These are phyloP conservation scores for Aleadryas rufinucha DNA, from an alignment of 2,113 vertebrate species.

Conservation along the genomic window DNA sequence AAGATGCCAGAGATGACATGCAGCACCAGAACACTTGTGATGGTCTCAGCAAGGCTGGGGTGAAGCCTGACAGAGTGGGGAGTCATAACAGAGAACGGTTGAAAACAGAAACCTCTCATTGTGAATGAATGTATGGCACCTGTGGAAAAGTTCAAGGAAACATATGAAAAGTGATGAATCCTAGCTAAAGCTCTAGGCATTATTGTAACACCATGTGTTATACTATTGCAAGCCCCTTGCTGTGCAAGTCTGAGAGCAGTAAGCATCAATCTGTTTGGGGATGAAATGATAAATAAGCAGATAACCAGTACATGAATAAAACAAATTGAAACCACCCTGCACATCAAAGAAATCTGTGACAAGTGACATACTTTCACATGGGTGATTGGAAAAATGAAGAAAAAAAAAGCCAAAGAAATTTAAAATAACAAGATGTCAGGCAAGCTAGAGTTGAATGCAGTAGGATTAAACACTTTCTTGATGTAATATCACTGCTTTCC, in stretches of 20 bases:
- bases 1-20: neutral
- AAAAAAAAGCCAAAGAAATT: neutral
- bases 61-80: neutral
- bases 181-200: neutral
- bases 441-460: neutral
- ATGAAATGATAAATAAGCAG: constrained; percentile 1
- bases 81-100: neutral
- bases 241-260: neutral
- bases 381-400: neutral
- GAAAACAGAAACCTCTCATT: neutral
- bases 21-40: neutral
- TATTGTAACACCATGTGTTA: neutral
- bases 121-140: neutral
- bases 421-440: neutral
- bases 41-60: neutral
- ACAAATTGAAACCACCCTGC: neutral
- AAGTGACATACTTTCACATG: neutral
- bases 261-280: neutral
- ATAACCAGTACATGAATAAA: constrained; percentile 20
- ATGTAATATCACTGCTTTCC: neutral
- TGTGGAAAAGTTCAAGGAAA: neutral
- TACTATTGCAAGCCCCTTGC: neutral
- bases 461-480: neutral
- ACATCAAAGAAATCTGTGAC: constrained; percentile 2
- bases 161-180: neutral